Conservation (phyloP, 2,888 invertebrate species). For the Portevinia maculata region DNA sequence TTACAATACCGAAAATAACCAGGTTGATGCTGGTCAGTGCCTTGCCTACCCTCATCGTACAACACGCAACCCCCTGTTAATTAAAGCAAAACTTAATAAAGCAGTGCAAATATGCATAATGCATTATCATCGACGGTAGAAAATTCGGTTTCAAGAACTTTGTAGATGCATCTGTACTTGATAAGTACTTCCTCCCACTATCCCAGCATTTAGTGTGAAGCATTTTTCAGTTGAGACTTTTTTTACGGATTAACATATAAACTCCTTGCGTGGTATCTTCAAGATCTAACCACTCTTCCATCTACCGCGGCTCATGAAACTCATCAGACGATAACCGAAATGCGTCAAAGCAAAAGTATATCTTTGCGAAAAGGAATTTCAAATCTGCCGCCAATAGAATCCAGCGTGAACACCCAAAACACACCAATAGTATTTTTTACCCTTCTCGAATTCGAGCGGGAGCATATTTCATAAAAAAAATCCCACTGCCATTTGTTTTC, state of each 20-base stretch:
- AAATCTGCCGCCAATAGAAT: conserved; percentile 32
- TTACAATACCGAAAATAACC: too few species aligned
- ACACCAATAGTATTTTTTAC: conserved; percentile 12
- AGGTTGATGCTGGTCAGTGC: too few species aligned
- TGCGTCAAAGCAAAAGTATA: conserved; percentile 60
- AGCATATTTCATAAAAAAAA: conserved; percentile 64
- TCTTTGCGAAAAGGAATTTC: conserved; percentile 24
- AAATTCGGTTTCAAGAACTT: too few species aligned
- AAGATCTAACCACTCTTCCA: conserved; percentile 19
- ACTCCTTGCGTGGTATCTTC: not conserved
- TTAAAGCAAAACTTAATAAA: too few species aligned
- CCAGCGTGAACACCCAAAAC: conserved; percentile 1
- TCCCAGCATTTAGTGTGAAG: too few species aligned
- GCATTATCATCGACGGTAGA: too few species aligned
- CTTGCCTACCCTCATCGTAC: too few species aligned
- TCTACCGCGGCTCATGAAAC: conserved; percentile 49
- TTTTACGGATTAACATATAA: not conserved
- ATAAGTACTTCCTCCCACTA: too few species aligned
- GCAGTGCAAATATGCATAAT: too few species aligned
- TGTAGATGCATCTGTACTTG: too few species aligned
- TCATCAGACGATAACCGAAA: conserved; percentile 67
- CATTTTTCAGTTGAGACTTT: too few species aligned
- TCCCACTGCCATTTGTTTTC: conserved; percentile 66
- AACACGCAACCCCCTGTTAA: too few species aligned
- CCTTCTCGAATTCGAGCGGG: conserved; percentile 30